These are phyloP conservation scores for Euborellia annulipes DNA, from an alignment of 1,140 invertebrate species.

Conservation along the genomic window DNA sequence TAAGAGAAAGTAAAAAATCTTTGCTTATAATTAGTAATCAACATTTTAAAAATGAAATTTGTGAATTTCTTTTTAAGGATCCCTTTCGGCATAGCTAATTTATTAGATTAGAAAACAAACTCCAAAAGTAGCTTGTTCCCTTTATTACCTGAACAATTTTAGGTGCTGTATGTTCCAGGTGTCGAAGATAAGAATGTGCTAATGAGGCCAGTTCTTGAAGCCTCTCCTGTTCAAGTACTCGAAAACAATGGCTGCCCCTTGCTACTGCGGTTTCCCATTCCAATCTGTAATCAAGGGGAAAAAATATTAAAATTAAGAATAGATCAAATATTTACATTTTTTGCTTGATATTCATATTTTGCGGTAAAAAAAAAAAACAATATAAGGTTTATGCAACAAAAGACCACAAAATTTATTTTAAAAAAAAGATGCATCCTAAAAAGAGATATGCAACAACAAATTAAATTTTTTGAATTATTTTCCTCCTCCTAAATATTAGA, in stretches of 20 bases:
- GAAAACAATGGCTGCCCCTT: slow-evolving; percentile 50
- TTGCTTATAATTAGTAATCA: too few relatives aligned
- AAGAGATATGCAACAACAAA: too few relatives aligned
- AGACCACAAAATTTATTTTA: too few relatives aligned
- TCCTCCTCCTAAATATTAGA: too few relatives aligned
- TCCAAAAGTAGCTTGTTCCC: too few relatives aligned
- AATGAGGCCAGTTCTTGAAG: slow-evolving; percentile 64
- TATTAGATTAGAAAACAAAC: too few relatives aligned
- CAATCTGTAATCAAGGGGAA: slow-evolving; percentile 33
- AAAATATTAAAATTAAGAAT: slow-evolving; percentile 6
- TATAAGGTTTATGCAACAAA: not conserved
- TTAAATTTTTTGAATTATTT: too few relatives aligned
- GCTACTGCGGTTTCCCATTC: slow-evolving; percentile 84
- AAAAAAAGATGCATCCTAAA: too few relatives aligned
- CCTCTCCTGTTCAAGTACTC: slow-evolving; percentile 78
- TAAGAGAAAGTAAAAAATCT: too few relatives aligned
- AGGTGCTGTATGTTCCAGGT: slow-evolving; percentile 59
- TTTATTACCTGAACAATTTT: slow-evolving; percentile 37
- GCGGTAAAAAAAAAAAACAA: too few relatives aligned
- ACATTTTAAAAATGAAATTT: slow-evolving; percentile 4
- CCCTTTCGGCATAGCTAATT: too few relatives aligned
- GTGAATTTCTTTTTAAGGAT: not conserved
- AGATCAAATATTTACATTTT: slow-evolving; percentile 2
- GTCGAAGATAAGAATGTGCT: slow-evolving; percentile 58
- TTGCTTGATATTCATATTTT: slow-evolving; percentile 2